Evolutionary conservation across 2,113 vertebrate species (phyloP), one percentile per base, ranked within the genome.

Genomic region (Phyllopteryx taeniolatus): DNA sequence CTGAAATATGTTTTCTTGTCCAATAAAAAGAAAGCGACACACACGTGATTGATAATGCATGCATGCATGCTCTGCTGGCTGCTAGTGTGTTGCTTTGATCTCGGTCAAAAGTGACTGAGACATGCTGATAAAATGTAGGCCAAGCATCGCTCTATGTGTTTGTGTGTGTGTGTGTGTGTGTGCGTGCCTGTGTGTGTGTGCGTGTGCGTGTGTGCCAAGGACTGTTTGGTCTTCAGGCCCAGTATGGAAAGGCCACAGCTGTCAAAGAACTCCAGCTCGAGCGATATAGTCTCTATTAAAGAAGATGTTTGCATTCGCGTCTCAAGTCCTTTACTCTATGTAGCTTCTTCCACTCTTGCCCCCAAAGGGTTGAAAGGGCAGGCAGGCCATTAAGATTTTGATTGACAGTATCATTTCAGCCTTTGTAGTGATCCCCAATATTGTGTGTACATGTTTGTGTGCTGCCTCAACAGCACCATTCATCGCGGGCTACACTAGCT

Each of bases 1-100:
- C 69, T 56, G 72, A 62, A 63, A 75, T 76, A 68, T 81, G 74
- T 69, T 74, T 74, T 66, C 72, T 77, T 66, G 73, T 73, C 79
- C 72, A 82, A 87, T 74, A 82, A 82, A 86, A 87, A 86, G 79
- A 84, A 82, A 83, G 87, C 87, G 83, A 78, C 77, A 74, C 72
- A 81, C 82, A 75, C 73, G 73, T 85, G 87, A 89, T 84, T 90
- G 87, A 86, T 87, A 89, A 89, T 83, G 83, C 80, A 88, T 84
- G 85, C 84, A 35, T 31, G 65, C 62, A 31, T 8, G 64, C 77
- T 82, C 75, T 1, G 59, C 73, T 66, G 81, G 83, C 85, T 87
- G 79, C 79, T 75, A 73, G 77, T 79, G 47, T 0, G 15, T 42
- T 60, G 82, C 85, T 89, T 89, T 89, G 83, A 89, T 89, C 85